These are phyloP conservation scores for Emys orbicularis DNA, from an alignment of 2,797 vertebrate genomes.

Conservation along the genomic window DNA sequence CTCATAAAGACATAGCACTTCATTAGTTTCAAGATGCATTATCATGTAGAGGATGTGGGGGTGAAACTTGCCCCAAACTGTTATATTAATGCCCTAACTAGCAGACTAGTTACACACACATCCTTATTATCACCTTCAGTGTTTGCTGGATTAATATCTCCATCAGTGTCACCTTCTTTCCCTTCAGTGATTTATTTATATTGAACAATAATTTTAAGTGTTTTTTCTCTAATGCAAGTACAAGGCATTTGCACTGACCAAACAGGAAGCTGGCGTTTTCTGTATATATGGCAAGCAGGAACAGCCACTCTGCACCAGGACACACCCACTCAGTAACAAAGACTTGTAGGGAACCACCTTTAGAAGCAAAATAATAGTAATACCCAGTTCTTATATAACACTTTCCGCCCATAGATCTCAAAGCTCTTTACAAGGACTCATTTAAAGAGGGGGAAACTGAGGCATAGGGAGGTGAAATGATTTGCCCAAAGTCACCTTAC, in stretches of 20 bases:
- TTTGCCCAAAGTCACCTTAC: not conserved
- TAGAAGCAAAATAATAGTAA: not conserved
- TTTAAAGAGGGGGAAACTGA: not conserved
- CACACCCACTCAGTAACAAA: not conserved
- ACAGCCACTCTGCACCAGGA: not conserved
- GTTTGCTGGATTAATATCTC: slow-evolving; percentile 26
- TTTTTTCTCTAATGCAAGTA: not conserved
- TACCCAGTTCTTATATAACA: not conserved
- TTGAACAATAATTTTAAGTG: not conserved
- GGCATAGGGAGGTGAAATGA: not conserved
- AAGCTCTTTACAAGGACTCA: not conserved
- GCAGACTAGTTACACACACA: slow-evolving; percentile 1
- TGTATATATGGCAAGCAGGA: not conserved
- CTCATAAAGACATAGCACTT: slow-evolving; percentile 59
- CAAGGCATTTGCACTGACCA: not conserved
- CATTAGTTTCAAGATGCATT: slow-evolving; percentile 67
- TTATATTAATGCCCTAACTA: slow-evolving; percentile 15
- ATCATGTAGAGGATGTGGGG: not conserved
- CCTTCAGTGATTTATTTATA: slow-evolving; percentile 21
- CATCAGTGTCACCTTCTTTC: not conserved
- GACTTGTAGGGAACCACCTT: not conserved
- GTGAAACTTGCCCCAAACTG: slow-evolving; percentile 1
- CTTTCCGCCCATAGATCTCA: not conserved
- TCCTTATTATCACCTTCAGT: slow-evolving; percentile 21
- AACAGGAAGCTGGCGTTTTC: not conserved